Conservation (phyloP, 2,888 invertebrate genomes). For the Pachliopta kotzebuea region DNA sequence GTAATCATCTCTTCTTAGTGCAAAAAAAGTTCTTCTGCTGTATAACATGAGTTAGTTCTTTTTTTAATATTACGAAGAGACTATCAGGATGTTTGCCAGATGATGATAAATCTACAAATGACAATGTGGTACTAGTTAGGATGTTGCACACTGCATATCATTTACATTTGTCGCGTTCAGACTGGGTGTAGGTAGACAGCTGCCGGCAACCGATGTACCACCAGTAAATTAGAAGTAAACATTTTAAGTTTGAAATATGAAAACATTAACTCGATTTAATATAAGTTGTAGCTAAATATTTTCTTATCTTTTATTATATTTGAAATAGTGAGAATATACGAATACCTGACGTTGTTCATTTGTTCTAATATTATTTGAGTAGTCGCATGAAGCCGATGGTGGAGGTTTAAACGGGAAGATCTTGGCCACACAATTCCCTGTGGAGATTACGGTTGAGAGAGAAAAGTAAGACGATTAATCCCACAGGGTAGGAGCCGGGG, state of each 20-base stretch:
- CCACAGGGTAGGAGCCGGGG: conserved; percentile 61
- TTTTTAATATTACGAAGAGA: background rate
- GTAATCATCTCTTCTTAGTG: conserved; percentile 58
- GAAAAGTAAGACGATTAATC: conserved; percentile 79
- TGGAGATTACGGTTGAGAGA: conserved; percentile 70
- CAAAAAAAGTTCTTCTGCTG: conserved; percentile 41
- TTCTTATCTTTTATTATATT: background rate
- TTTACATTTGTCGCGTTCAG: no score
- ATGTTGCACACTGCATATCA: no score
- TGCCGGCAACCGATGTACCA: no score
- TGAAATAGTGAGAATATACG: background rate
- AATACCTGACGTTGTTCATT: conserved; percentile 17
- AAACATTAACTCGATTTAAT: no score
- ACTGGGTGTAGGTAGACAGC: no score
- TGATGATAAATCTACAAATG: no score
- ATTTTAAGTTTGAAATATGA: no score
- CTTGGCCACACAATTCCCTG: conserved; percentile 72
- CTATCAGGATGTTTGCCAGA: no score
- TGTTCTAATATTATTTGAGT: conserved; percentile 24
- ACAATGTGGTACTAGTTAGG: no score
- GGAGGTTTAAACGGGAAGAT: conserved; percentile 51
- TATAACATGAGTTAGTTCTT: background rate
- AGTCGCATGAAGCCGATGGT: conserved; percentile 43
- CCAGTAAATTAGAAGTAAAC: no score
- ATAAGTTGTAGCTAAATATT: no score